A percentile compares a stretch with the other conserved stretches of the same genome.
These are phyloP conservation scores for Orthosia cruda DNA, from an alignment of 2,888 invertebrate species.

Conservation along the genomic window DNA sequence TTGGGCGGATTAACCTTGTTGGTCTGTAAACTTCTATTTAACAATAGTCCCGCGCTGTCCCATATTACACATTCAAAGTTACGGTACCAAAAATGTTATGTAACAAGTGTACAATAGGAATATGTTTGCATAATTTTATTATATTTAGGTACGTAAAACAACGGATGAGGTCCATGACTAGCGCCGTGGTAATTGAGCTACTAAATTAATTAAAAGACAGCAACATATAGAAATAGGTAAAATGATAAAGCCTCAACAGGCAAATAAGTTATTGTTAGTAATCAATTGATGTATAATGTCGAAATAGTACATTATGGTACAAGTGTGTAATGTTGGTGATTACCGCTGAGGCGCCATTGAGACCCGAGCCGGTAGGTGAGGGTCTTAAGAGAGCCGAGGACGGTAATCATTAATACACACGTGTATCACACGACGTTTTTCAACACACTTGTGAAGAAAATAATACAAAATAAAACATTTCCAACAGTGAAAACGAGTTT, in stretches of 20 bases:
- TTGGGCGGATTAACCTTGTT: slow-evolving; percentile 89
- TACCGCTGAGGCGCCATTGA: no score
- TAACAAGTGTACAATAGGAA: slow-evolving; percentile 47
- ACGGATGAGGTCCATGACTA: neutral
- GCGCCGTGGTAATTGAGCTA: slow-evolving; percentile 22
- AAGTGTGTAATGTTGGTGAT: no score
- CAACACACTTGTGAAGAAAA: no score
- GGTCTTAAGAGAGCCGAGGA: no score
- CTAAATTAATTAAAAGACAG: neutral
- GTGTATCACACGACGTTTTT: no score
- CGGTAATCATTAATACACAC: no score
- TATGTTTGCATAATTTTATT: slow-evolving; percentile 56
- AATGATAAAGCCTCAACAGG: neutral
- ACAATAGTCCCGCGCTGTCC: slow-evolving; percentile 84
- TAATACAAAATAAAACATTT: no score
- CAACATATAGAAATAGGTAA: neutral
- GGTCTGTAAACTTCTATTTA: slow-evolving; percentile 83
- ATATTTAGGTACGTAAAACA: slow-evolving; percentile 37
- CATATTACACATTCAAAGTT: slow-evolving; percentile 78
- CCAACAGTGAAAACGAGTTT: no score
- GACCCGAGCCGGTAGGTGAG: no score
- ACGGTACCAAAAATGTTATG: slow-evolving; percentile 59
- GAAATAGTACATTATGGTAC: no score
- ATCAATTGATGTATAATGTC: no score
- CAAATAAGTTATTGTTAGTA: slow-evolving; percentile 3